These are phyloP conservation scores for Artibeus lituratus DNA, from an alignment of 2,797 vertebrate genomes.

Conservation along the genomic window DNA sequence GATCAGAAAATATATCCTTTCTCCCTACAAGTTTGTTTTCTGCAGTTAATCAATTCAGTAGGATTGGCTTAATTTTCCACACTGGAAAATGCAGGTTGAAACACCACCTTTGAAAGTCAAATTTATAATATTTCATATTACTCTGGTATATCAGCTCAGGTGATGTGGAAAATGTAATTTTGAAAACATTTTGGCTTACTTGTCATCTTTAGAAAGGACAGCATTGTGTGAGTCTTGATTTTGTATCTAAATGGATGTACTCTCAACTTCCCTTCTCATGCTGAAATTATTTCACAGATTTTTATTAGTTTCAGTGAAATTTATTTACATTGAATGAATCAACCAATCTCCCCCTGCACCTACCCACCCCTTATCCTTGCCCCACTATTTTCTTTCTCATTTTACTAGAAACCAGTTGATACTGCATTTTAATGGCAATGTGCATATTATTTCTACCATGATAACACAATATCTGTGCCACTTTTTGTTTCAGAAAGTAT, in stretches of 20 bases:
- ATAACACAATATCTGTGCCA: background rate
- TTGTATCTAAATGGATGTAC: background rate
- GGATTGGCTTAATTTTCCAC: slow-evolving; percentile 67
- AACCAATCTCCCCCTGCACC: background rate
- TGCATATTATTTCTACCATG: background rate
- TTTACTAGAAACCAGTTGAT: background rate
- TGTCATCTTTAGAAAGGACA: slow-evolving; percentile 25
- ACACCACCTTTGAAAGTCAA: slow-evolving; percentile 50
- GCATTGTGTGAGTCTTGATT: background rate
- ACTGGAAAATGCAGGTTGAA: slow-evolving; percentile 36
- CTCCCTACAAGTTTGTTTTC: slow-evolving; percentile 1
- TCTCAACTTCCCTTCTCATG: background rate
- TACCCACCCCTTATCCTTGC: background rate
- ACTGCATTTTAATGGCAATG: background rate
- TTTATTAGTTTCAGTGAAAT: slow-evolving; percentile 36
- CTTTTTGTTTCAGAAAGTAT: background rate
- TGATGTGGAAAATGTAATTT: slow-evolving; percentile 71
- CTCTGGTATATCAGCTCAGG: slow-evolving; percentile 54
- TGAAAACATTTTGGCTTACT: slow-evolving; percentile 42
- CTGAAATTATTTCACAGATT: slow-evolving; percentile 34
- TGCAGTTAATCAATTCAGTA: slow-evolving; percentile 42
- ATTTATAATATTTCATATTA: slow-evolving; percentile 50
- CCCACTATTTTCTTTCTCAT: background rate
- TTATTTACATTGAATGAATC: slow-evolving; percentile 34
- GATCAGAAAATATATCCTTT: slow-evolving; percentile 25